Evolutionary conservation across 2,888 invertebrate species (phyloP), one percentile per base, ranked within the genome.

Genomic region (Lithophane semibrunnea): DNA sequence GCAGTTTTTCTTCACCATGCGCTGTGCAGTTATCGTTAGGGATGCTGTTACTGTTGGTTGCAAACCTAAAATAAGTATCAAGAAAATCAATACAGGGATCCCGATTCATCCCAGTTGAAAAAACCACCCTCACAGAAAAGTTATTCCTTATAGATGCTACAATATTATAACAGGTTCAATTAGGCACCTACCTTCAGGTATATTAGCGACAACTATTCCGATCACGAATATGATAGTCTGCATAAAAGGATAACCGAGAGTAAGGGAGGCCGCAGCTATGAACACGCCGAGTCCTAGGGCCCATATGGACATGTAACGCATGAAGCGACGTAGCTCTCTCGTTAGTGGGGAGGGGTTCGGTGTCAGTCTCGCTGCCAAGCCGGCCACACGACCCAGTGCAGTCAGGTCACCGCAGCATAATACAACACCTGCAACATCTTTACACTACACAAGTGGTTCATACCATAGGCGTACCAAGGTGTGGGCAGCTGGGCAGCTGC

Each of bases 1-100:
- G 92, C 99, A 99, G 93, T 99, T 99, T 97, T 99, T 99, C 83
- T 98, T 98, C 78, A 99, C 99, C 99, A 99, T 99, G 91, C 99
- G 98, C 94, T 99, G 99, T 88, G 99, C 99, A 80, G 99, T 99
- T 89, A 99, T 97, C 13, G 99, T 99, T 89, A 99, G 97, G 92
- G 99, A 99, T 85, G 99, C 99, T 77, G 99, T 99, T 77, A 99
- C 99, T 85, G 99, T 99, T 85, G 99, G 99, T 92, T 99, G 97
- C 75, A 99, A 97, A 95, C 99, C 96, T 96, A 70, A 66, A 85
- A 75, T 13, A n/a, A n/a, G n/a, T n/a, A 47, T 44, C 2, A 75
- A 56, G n/a, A 49, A 70, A 21, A 37, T 9, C n/a, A 44, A 61
- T 37, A 47, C 10, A 37, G 12, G 29, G 13, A 44, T 63, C n/a